Evolutionary conservation across 2,888 invertebrate genomes (phyloP).

Genomic region (Polia nebulosa): DNA sequence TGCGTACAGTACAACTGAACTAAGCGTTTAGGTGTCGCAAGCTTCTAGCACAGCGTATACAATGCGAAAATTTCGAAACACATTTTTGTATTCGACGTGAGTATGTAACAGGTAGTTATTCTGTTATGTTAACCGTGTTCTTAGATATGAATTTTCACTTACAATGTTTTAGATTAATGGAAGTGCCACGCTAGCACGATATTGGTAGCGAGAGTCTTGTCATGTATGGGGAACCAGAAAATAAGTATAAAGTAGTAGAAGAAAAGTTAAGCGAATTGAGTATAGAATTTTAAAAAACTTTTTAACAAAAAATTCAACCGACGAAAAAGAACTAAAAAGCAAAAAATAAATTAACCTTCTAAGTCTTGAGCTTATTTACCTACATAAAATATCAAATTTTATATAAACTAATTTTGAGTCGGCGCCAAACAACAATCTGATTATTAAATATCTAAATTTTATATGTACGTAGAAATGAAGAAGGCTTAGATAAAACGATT

Average conservation of each 20-base stretch:
- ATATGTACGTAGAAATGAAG: too few relatives aligned
- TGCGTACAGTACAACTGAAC: constrained; percentile 40
- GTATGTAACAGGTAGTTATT: constrained; percentile 48
- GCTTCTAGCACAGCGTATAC: constrained; percentile 44
- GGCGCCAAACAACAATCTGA: too few relatives aligned
- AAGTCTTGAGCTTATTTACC: too few relatives aligned
- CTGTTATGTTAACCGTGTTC: constrained; percentile 37
- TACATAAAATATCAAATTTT: too few relatives aligned
- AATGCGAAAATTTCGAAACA: constrained; percentile 62
- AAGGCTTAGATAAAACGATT: too few relatives aligned
- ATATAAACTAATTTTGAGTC: too few relatives aligned
- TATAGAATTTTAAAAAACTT: too few relatives aligned
- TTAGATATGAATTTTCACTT: constrained; percentile 34
- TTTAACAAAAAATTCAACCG: too few relatives aligned
- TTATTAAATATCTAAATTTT: too few relatives aligned
- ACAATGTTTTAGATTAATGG: constrained; percentile 19
- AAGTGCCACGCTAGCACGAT: background rate
- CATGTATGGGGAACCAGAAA: background rate
- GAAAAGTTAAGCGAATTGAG: background rate
- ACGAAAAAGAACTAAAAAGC: too few relatives aligned
- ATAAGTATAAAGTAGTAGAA: background rate
- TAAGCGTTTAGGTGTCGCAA: constrained; percentile 59
- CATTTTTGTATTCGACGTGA: constrained; percentile 54
- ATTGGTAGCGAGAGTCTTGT: background rate
- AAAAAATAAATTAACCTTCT: too few relatives aligned